Conservation (phyloP, 2,797 vertebrate genomes). For the Typhlichthys eigenmanni region DNA sequence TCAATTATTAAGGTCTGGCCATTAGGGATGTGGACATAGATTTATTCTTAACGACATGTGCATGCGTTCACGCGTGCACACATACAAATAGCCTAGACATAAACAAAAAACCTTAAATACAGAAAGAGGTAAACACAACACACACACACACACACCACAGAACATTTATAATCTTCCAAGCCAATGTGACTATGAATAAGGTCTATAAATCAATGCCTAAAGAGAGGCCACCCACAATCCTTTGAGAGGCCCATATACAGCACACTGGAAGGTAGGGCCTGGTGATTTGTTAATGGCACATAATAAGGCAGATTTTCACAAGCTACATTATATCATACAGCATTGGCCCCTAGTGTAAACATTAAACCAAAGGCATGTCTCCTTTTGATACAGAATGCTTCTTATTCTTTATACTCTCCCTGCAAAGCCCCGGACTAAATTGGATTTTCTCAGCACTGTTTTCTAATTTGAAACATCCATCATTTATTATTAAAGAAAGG, state of each 20-base stretch:
- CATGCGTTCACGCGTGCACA: constrained; percentile 6
- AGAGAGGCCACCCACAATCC: constrained; percentile 72
- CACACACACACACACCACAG: constrained; percentile 29
- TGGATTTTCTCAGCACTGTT: constrained; percentile 89
- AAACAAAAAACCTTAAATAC: neutral
- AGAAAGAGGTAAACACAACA: neutral
- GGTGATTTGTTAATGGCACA: constrained; percentile 90
- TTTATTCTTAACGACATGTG: neutral
- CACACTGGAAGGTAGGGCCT: constrained; percentile 69
- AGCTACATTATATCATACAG: constrained; percentile 89
- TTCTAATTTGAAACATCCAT: constrained; percentile 96
- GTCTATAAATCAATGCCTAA: constrained; percentile 83
- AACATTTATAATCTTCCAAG: constrained; percentile 82
- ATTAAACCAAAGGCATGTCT: constrained; percentile 70
- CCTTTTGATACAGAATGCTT: constrained; percentile 64
- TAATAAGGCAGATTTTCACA: constrained; percentile 87
- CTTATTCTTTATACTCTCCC: constrained; percentile 80
- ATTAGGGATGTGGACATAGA: neutral
- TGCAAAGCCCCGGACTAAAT: constrained; percentile 90
- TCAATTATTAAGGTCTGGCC: neutral
- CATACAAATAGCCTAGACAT: neutral
- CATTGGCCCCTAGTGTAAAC: constrained; percentile 73
- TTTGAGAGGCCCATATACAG: constrained; percentile 75
- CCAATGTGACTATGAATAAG: constrained; percentile 84
- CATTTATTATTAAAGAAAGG: constrained; percentile 93